Conservation (phyloP, 1,140 invertebrate species). For the Dreissena polymorpha region DNA sequence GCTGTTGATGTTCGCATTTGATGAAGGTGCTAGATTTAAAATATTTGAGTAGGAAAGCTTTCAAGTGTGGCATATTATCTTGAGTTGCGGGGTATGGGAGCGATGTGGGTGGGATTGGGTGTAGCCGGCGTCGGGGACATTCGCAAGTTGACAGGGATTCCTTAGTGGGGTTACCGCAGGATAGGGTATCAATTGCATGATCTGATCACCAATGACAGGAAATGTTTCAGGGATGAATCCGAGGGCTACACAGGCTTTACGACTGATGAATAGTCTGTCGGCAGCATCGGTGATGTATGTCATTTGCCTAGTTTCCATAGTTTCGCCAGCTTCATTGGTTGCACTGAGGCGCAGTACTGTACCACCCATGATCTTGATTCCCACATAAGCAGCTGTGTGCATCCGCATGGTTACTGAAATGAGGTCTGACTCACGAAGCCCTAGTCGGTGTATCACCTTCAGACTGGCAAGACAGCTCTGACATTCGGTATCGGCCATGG, state of each 20-base stretch:
- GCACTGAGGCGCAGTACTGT: too few species aligned
- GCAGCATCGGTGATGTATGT: slow-evolving; percentile 25
- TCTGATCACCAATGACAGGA: neutral
- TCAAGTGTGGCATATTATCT: slow-evolving; percentile 30
- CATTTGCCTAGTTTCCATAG: slow-evolving; percentile 26
- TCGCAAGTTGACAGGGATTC: too few species aligned
- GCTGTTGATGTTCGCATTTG: slow-evolving; percentile 62
- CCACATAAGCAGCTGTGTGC: too few species aligned
- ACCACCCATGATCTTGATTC: too few species aligned
- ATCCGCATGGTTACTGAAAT: too few species aligned
- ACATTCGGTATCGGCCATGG: slow-evolving; percentile 50
- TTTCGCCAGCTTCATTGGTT: too few species aligned
- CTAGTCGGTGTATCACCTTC: too few species aligned
- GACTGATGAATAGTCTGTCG: slow-evolving; percentile 41
- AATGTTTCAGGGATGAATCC: slow-evolving; percentile 14
- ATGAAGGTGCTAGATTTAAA: too few species aligned
- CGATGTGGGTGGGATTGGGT: too few species aligned
- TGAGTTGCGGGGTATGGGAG: slow-evolving; percentile 49
- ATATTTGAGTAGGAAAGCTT: slow-evolving; percentile 40
- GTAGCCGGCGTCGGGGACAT: too few species aligned
- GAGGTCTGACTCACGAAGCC: too few species aligned
- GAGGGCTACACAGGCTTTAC: slow-evolving; percentile 20
- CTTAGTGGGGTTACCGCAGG: neutral
- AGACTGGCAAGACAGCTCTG: too few species aligned
- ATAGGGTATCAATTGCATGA: neutral